These are phyloP conservation scores for Crocuta crocuta DNA, from an alignment of 2,113 vertebrate species.

Conservation along the genomic window DNA sequence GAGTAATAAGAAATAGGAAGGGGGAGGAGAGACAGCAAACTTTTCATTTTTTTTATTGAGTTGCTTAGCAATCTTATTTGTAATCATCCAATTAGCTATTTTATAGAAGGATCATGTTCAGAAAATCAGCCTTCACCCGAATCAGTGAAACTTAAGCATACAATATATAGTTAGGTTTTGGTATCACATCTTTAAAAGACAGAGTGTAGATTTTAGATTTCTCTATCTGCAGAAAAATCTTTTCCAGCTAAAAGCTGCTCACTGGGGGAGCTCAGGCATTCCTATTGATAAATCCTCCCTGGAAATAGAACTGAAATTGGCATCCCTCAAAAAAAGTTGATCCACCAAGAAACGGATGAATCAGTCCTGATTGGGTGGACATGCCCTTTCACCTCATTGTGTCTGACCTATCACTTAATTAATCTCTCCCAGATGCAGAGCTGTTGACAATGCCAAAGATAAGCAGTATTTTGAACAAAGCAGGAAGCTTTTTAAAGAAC, in stretches of 20 bases:
- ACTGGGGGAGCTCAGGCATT: not conserved
- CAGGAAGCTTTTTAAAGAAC: constrained; percentile 69
- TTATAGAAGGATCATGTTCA: constrained; percentile 59
- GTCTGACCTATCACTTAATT: constrained; percentile 89
- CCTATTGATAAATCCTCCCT: constrained; percentile 58
- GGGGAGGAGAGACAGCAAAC: constrained; percentile 17
- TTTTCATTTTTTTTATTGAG: constrained; percentile 60
- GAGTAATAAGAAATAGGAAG: constrained; percentile 26
- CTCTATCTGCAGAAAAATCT: constrained; percentile 53
- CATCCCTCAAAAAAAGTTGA: constrained; percentile 82
- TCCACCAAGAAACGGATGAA: constrained; percentile 79
- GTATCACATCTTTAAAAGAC: constrained; percentile 56
- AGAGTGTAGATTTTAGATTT: constrained; percentile 58
- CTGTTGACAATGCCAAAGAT: constrained; percentile 83
- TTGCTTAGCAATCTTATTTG: constrained; percentile 50
- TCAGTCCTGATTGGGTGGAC: constrained; percentile 83
- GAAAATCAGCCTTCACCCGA: constrained; percentile 51
- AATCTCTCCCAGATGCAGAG: constrained; percentile 85
- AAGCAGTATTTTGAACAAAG: constrained; percentile 83
- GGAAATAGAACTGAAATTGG: constrained; percentile 72
- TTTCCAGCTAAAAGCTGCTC: constrained; percentile 52
- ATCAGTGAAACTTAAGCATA: constrained; percentile 38
- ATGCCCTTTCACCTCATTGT: constrained; percentile 88
- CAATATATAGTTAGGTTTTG: constrained; percentile 49
- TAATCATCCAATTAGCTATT: constrained; percentile 62